phyloP scores from a whole-genome alignment of 1,140 invertebrate species.

The Zelostemma sp. region DNA sequence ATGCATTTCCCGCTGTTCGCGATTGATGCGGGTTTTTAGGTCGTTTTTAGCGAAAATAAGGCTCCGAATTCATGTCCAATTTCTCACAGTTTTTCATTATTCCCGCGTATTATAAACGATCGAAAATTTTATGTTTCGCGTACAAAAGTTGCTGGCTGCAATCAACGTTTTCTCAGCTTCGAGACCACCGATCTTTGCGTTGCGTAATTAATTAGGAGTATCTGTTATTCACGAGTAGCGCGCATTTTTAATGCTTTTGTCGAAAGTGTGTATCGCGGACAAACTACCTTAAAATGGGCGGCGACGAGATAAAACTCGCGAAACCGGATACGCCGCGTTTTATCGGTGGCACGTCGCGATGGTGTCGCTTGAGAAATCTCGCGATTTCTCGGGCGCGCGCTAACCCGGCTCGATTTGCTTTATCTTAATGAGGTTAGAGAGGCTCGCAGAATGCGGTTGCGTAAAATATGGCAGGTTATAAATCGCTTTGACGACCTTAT shows the following conservation, averaged over 20 bases:
- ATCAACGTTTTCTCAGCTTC: too few relatives aligned
- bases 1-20: neutral
- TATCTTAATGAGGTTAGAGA: constrained; percentile 22
- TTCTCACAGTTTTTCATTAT: too few relatives aligned
- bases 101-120: too few relatives aligned
- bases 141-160: too few relatives aligned
- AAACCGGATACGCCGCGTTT: neutral
- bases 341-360: neutral
- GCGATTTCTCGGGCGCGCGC: neutral
- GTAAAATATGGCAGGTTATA: constrained; percentile 16
- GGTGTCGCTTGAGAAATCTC: neutral
- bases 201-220: too few relatives aligned
- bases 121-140: too few relatives aligned
- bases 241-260: too few relatives aligned
- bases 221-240: too few relatives aligned
- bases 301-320: constrained; percentile 7
- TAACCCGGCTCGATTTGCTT: constrained; percentile 11
- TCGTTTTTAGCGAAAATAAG: constrained; percentile 1
- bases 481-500: constrained; percentile 14
- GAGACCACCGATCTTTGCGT: too few relatives aligned
- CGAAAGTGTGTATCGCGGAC: too few relatives aligned
- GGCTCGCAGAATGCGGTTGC: constrained; percentile 11
- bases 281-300: too few relatives aligned
- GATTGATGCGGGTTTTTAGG: neutral
- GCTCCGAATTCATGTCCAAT: too few relatives aligned